A percentile compares a stretch with the other conserved stretches of the same genome.
phyloP scores from a whole-genome alignment of 2,113 vertebrate genomes.

The Lepidothrix coronata region DNA sequence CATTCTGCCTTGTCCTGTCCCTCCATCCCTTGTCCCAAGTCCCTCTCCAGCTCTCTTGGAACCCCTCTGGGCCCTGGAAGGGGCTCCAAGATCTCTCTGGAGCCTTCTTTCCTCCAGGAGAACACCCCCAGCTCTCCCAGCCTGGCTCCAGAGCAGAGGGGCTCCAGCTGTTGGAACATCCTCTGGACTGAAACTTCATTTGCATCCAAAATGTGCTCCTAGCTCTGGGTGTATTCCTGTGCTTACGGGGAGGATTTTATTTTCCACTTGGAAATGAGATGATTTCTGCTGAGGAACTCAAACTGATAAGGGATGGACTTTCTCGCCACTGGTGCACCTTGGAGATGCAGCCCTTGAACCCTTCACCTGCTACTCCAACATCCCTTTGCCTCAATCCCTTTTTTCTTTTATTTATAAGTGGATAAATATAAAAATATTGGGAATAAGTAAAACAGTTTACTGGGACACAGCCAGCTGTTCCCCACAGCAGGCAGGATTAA shows the following conservation, averaged over 20 bases:
- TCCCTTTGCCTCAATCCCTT: not conserved
- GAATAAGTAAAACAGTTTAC: not conserved
- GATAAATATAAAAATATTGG: not conserved
- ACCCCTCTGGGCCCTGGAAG: not conserved
- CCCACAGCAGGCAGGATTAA: not conserved
- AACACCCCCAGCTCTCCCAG: not conserved
- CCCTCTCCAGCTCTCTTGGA: not conserved
- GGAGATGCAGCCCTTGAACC: not conserved
- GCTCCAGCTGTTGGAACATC: not conserved
- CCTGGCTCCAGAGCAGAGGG: not conserved
- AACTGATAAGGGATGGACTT: not conserved
- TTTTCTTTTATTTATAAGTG: not conserved
- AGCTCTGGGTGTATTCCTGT: fast-evolving
- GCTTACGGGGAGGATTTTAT: not conserved
- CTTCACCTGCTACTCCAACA: not conserved
- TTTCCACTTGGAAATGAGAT: not conserved
- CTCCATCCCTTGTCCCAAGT: not conserved
- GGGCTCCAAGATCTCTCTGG: not conserved
- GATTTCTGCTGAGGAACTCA: not conserved
- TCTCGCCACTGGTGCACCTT: not conserved
- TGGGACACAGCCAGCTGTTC: not conserved
- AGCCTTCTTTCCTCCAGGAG: not conserved
- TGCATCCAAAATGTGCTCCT: not conserved
- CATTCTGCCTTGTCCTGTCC: not conserved
- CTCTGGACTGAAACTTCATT: not conserved